Percentiles rank a stretch among this genome's conserved stretches.
These are phyloP conservation scores for Macrosoma leucophasiata DNA, from an alignment of 2,888 invertebrate species.

Conservation along the genomic window DNA sequence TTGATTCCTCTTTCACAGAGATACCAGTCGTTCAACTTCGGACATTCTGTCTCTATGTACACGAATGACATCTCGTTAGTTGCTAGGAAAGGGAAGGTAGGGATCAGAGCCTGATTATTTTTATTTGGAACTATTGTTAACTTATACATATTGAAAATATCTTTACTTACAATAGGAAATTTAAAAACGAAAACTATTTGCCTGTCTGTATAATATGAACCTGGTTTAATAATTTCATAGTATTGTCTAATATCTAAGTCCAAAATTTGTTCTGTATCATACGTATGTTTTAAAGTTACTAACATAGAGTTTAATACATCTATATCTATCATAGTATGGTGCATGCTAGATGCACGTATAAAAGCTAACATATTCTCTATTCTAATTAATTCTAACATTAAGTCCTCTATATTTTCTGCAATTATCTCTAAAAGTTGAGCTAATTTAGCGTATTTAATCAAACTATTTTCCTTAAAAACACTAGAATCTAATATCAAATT, in stretches of 20 bases:
- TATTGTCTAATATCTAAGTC: constrained; percentile 5
- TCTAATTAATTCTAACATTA: constrained; percentile 5
- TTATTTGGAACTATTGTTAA: constrained; percentile 10
- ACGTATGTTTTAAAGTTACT: neutral
- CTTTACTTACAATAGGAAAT: constrained; percentile 7
- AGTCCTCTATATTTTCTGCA: constrained; percentile 4
- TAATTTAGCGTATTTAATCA: constrained; percentile 6
- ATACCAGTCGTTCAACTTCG: constrained; percentile 17
- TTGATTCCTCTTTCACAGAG: constrained; percentile 16
- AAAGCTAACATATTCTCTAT: constrained; percentile 13
- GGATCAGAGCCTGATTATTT: constrained; percentile 5
- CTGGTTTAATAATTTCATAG: constrained; percentile 7
- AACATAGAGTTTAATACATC: constrained; percentile 3
- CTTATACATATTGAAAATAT: constrained; percentile 5
- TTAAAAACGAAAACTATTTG: constrained; percentile 8
- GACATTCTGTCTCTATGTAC: constrained; percentile 24
- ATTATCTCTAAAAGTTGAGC: constrained; percentile 5
- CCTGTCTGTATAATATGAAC: constrained; percentile 7
- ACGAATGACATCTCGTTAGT: constrained; percentile 13
- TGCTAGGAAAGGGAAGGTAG: constrained; percentile 18
- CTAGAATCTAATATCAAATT: neutral
- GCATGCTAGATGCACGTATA: constrained; percentile 8
- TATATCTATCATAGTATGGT: constrained; percentile 9
- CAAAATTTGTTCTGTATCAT: constrained; percentile 2
- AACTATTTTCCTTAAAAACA: constrained; percentile 1